A percentile compares a stretch with the other conserved stretches of the same genome.
These are phyloP conservation scores for Fratercula arctica DNA, from an alignment of 2,797 vertebrate species.

Conservation along the genomic window DNA sequence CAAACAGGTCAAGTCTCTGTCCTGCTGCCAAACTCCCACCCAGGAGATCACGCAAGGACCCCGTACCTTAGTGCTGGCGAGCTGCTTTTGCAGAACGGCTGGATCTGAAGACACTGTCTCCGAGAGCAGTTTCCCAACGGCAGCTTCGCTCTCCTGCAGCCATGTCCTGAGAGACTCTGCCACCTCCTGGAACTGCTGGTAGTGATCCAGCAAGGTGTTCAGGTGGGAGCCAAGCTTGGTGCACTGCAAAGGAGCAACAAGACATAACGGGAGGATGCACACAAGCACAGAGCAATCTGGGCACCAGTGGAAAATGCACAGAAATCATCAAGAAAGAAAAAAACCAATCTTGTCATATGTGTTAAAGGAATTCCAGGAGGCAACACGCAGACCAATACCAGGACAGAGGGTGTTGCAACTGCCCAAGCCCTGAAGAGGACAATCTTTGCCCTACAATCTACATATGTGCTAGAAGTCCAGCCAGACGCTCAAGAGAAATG, in stretches of 20 bases:
- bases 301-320: rapidly evolving
- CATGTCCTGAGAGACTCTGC: slow-evolving; percentile 85
- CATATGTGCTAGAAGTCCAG: rapidly evolving
- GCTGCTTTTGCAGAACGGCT: slow-evolving; percentile 83
- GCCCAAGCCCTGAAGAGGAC: neutral
- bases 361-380: neutral
- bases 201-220: slow-evolving; percentile 84
- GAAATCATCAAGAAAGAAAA: neutral
- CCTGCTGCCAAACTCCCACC: neutral
- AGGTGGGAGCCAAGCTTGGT: slow-evolving; percentile 86
- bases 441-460: neutral
- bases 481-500: neutral
- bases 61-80: slow-evolving; percentile 86
- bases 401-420: neutral
- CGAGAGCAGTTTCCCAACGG: slow-evolving; percentile 78
- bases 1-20: rapidly evolving
- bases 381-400: neutral
- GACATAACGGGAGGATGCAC: neutral
- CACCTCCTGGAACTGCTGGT: slow-evolving; percentile 93
- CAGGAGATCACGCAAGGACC: neutral
- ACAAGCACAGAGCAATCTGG: rapidly evolving
- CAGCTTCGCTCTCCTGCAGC: slow-evolving; percentile 86
- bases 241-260: slow-evolving; percentile 76
- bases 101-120: slow-evolving; percentile 84
- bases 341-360: neutral